Evolutionary conservation across 2,888 invertebrate genomes (phyloP).

Genomic region (Lasioglossum vierecki): DNA sequence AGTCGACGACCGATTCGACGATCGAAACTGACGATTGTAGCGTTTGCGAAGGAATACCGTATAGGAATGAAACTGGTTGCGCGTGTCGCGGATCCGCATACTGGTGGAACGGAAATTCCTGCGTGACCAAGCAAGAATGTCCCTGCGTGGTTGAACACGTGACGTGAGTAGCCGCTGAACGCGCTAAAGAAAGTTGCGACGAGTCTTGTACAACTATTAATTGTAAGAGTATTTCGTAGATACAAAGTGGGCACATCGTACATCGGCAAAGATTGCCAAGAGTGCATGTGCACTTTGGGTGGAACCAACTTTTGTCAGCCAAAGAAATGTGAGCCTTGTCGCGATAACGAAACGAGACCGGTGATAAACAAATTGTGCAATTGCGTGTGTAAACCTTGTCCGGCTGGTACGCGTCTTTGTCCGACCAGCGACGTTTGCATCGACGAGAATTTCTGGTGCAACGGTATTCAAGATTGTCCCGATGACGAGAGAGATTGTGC

Average conservation of each 20-base stretch:
- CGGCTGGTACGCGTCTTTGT: conserved; percentile 88
- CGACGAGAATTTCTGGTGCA: conserved; percentile 90
- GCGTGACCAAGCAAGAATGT: conserved; percentile 90
- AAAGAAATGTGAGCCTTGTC: conserved; percentile 89
- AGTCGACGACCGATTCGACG: conserved; percentile 3
- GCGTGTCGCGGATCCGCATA: conserved; percentile 84
- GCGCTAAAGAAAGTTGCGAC: background rate
- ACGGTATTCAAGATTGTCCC: conserved; percentile 92
- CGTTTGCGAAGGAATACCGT: conserved; percentile 86
- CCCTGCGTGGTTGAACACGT: conserved; percentile 91
- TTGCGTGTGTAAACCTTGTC: conserved; percentile 91
- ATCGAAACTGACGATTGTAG: conserved; percentile 79
- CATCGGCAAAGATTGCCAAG: conserved; percentile 90
- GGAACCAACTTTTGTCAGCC: conserved; percentile 89
- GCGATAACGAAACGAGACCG: conserved; percentile 86
- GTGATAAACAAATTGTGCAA: conserved; percentile 87
- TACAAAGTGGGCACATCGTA: conserved; percentile 90
- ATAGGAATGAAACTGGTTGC: conserved; percentile 83
- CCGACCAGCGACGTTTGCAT: conserved; percentile 91
- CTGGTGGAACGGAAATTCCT: conserved; percentile 91
- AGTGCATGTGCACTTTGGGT: conserved; percentile 91
- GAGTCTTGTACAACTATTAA: background rate
- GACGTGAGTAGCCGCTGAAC: conserved; percentile 79
- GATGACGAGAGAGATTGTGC: conserved; percentile 91
- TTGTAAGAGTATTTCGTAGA: conserved; percentile 79